Evolutionary conservation across 2,888 invertebrate genomes (phyloP).

Genomic region (Oligia latruncula): DNA sequence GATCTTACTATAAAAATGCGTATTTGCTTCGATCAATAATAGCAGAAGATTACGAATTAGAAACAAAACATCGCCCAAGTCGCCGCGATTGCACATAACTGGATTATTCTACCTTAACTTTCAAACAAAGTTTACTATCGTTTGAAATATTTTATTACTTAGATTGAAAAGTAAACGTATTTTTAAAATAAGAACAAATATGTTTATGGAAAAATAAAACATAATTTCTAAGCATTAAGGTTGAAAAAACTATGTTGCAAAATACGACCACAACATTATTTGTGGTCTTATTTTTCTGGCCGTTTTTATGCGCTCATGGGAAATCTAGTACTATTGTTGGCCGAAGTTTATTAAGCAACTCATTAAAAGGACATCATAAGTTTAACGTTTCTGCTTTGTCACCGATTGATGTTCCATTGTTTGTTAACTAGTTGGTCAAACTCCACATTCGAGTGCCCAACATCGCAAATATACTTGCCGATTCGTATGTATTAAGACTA

Average conservation of each 20-base stretch:
- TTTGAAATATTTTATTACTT: too few species aligned
- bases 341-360: neutral
- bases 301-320: neutral
- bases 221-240: neutral
- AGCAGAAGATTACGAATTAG: neutral
- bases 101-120: too few species aligned
- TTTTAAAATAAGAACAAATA: too few species aligned
- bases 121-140: too few species aligned
- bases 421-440: slow-evolving; percentile 1
- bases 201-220: too few species aligned
- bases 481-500: slow-evolving; percentile 2
- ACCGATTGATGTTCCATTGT: slow-evolving; percentile 12
- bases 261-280: too few species aligned
- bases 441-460: neutral
- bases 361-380: neutral
- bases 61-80: too few species aligned
- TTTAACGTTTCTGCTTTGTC: slow-evolving; percentile 10
- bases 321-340: neutral
- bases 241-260: neutral
- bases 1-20: slow-evolving; percentile 8
- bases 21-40: neutral
- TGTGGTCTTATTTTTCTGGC: neutral
- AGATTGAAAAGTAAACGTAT: too few species aligned
- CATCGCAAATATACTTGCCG: neutral
- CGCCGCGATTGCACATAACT: too few species aligned